These are phyloP conservation scores for Chymomyza amoena DNA, from an alignment of 2,888 invertebrate species.

Conservation along the genomic window DNA sequence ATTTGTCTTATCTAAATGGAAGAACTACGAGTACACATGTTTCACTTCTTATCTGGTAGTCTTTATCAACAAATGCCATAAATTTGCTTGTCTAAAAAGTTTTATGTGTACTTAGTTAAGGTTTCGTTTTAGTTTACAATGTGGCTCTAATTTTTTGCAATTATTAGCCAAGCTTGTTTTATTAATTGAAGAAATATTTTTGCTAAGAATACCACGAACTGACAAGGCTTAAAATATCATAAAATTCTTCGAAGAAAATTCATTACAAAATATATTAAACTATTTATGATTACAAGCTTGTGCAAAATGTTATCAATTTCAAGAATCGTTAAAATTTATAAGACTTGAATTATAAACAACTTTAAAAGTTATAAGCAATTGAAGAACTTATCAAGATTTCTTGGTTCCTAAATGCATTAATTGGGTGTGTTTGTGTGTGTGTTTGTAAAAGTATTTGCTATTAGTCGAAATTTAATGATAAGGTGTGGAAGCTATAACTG, in stretches of 20 bases:
- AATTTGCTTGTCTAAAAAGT: slow-evolving; percentile 1
- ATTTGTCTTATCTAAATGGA: not conserved
- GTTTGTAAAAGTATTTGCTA: not conserved
- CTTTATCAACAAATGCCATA: slow-evolving; percentile 3
- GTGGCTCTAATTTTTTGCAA: not conserved
- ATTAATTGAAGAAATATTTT: not conserved
- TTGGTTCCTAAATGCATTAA: not conserved
- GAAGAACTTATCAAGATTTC: not conserved
- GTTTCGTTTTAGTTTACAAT: not conserved
- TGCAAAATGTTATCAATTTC: not conserved
- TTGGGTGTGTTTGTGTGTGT: not conserved
- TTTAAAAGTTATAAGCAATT: not conserved
- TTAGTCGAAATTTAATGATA: not conserved
- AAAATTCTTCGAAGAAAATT: not conserved
- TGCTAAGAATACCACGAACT: not conserved
- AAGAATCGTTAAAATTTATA: not conserved
- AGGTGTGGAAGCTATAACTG: not conserved
- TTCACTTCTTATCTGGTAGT: not conserved
- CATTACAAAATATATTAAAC: not conserved
- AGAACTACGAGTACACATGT: not conserved
- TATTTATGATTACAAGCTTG: not conserved
- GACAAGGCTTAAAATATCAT: not conserved
- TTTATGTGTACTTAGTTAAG: not conserved
- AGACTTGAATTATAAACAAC: no score
- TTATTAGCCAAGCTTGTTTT: not conserved